Conservation (phyloP, 2,113 vertebrate genomes). For the Chloropsis cyanopogon region DNA sequence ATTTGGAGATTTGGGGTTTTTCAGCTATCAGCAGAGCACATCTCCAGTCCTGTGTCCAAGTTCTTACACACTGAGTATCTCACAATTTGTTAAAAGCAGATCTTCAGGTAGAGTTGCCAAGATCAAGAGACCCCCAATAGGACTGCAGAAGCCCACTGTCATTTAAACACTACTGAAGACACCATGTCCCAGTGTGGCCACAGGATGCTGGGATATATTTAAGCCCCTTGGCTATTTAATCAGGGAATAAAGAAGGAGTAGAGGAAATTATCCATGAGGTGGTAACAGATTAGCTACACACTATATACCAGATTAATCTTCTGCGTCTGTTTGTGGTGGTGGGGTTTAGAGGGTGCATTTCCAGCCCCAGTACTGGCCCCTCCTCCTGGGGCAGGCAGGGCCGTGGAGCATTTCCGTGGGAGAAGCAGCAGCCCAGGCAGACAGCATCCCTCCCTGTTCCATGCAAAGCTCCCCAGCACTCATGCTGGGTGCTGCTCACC, state of each 20-base stretch:
- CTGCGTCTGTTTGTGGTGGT: neutral
- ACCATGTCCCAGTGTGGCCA: neutral
- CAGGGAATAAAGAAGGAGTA: neutral
- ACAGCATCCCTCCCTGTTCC: neutral
- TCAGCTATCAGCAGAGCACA: slow-evolving; percentile 60
- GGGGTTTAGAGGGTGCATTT: neutral
- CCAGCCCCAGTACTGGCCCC: neutral
- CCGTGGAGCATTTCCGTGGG: neutral
- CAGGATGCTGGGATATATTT: neutral
- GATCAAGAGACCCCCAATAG: neutral
- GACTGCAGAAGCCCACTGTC: neutral
- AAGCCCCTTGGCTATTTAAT: neutral
- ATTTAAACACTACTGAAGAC: neutral
- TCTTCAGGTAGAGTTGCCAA: neutral
- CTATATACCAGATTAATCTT: neutral
- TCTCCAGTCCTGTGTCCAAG: slow-evolving; percentile 39
- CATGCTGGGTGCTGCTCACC: neutral
- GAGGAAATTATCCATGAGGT: neutral
- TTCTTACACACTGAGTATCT: slow-evolving; percentile 19
- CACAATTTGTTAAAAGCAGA: slow-evolving; percentile 21
- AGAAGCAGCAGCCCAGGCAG: neutral
- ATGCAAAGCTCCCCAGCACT: neutral
- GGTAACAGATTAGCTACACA: neutral
- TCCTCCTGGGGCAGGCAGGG: neutral
- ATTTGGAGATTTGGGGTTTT: slow-evolving; percentile 51